phyloP scores from a whole-genome alignment of 2,113 vertebrate genomes.

The Corynorhinus townsendii region DNA sequence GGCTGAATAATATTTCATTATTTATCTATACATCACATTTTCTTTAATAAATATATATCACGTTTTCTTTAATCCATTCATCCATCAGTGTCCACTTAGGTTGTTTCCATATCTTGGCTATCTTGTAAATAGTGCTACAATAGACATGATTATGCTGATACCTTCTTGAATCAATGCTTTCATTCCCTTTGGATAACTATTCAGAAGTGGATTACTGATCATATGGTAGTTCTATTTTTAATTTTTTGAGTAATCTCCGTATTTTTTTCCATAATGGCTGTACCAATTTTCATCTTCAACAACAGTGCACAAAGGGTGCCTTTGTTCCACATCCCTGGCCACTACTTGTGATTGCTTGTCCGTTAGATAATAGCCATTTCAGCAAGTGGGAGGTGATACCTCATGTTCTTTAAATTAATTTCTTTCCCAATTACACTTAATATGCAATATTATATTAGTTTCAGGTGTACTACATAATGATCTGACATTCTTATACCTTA shows the following conservation, averaged over 20 bases:
- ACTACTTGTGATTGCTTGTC: background rate
- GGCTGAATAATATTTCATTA: background rate
- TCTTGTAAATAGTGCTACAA: background rate
- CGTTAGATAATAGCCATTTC: background rate
- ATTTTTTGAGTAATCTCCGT: background rate
- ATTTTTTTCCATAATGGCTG: background rate
- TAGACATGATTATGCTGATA: background rate
- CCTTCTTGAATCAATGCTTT: background rate
- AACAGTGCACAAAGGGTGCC: background rate
- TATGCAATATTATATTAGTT: background rate
- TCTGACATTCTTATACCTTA: background rate
- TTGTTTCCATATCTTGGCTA: background rate
- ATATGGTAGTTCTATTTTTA: background rate
- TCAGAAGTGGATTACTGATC: background rate
- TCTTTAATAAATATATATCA: background rate
- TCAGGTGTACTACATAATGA: background rate
- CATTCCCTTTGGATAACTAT: background rate
- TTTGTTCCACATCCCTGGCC: background rate
- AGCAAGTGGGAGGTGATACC: background rate
- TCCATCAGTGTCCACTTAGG: background rate
- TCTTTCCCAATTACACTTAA: background rate
- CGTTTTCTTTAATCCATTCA: background rate
- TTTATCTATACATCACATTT: background rate
- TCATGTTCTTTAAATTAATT: background rate
- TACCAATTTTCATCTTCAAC: background rate